A percentile compares a stretch with the other conserved stretches of the same genome.
phyloP scores from a whole-genome alignment of 2,113 vertebrate genomes.

The Rhinichthys klamathensis region DNA sequence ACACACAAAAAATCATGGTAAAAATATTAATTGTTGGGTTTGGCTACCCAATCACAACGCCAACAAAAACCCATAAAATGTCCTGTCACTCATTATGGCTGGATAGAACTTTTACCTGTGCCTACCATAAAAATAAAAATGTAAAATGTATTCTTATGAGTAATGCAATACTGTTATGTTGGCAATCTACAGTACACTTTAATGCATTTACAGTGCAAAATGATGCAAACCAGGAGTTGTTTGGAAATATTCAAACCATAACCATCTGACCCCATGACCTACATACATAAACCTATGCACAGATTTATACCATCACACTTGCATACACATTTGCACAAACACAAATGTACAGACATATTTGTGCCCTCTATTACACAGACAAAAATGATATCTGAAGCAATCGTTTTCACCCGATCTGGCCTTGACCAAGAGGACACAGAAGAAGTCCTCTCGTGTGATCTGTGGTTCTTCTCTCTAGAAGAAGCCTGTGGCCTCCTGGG shows the following conservation, averaged over 20 bases:
- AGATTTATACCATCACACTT: background rate
- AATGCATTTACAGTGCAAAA: background rate
- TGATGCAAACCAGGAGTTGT: background rate
- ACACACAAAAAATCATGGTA: background rate
- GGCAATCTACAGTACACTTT: background rate
- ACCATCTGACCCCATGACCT: background rate
- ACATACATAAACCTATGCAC: background rate
- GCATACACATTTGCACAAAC: background rate
- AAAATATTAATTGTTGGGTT: too few relatives aligned
- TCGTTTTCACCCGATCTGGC: background rate
- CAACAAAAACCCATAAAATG: background rate
- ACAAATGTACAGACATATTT: background rate
- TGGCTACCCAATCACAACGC: background rate
- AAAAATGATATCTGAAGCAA: background rate
- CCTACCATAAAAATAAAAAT: too few relatives aligned
- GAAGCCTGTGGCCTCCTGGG: background rate
- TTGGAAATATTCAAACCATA: background rate
- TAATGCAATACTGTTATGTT: too few relatives aligned
- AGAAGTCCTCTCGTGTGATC: background rate
- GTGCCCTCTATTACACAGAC: background rate
- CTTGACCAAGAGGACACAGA: background rate
- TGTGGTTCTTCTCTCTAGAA: background rate
- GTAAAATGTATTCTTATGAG: too few relatives aligned
- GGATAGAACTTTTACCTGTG: too few relatives aligned
- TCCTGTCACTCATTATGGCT: too few relatives aligned